Evolutionary conservation across 2,113 vertebrate species (phyloP).

Genomic region (Pardalotus punctatus): DNA sequence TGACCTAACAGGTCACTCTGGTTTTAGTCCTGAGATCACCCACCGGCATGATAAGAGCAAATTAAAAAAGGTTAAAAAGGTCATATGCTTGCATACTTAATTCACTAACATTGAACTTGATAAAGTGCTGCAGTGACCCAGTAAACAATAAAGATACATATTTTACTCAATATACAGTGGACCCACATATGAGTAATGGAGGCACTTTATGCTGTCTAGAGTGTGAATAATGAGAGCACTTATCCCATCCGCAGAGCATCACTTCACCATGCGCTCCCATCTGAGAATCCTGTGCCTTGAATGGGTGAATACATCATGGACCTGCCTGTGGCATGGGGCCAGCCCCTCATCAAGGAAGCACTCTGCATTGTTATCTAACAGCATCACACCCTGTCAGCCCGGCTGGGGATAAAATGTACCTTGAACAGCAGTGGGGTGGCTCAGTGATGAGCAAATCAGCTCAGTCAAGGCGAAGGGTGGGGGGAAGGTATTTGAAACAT

Average conservation of each 20-base stretch:
- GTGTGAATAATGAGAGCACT: constrained; percentile 50
- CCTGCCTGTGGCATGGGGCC: not conserved
- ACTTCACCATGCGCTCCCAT: fast-evolving
- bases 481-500: not conserved
- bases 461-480: not conserved
- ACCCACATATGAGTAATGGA: constrained; percentile 7
- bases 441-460: not conserved
- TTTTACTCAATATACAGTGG: not conserved
- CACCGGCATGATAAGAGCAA: not conserved
- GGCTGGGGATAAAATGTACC: not conserved
- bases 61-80: not conserved
- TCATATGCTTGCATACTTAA: not conserved
- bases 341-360: not conserved
- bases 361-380: not conserved
- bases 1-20: not conserved
- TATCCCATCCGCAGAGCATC: not conserved
- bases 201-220: constrained; percentile 40
- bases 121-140: not conserved
- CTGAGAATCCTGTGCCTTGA: not conserved
- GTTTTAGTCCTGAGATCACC: not conserved
- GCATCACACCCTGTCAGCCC: not conserved
- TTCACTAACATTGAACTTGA: not conserved
- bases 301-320: not conserved
- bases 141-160: constrained; percentile 21
- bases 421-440: not conserved